Percentiles rank a stretch among this genome's conserved stretches.
Conservation (phyloP, 2,113 vertebrate species). For the Rhodinocichla rosea region DNA sequence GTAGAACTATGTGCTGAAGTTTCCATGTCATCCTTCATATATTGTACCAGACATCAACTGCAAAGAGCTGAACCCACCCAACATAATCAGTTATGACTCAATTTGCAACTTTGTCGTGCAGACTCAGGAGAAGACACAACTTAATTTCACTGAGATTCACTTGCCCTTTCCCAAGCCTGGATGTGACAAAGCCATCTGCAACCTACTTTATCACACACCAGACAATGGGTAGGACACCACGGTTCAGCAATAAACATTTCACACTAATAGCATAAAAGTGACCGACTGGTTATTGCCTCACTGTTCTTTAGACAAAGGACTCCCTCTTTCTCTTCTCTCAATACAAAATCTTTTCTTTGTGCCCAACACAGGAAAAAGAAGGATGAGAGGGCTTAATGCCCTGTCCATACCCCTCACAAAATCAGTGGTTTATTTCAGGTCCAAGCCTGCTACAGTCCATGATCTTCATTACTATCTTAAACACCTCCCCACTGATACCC, state of each 20-base stretch:
- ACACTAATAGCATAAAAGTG: slow-evolving; percentile 19
- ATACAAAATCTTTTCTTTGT: background rate
- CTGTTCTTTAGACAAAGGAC: slow-evolving; percentile 30
- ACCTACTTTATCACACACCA: slow-evolving; percentile 7
- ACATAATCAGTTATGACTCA: background rate
- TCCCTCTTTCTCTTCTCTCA: background rate
- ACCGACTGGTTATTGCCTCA: slow-evolving; percentile 21
- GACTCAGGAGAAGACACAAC: background rate
- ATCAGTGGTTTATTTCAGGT: background rate
- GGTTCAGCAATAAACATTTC: slow-evolving; percentile 18
- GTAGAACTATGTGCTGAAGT: background rate
- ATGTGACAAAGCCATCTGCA: slow-evolving; percentile 6
- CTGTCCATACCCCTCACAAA: background rate
- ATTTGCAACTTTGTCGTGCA: background rate
- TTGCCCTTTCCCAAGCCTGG: background rate
- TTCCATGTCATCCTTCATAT: background rate
- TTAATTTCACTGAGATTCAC: background rate
- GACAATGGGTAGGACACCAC: background rate
- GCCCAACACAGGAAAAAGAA: background rate
- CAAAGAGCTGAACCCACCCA: background rate
- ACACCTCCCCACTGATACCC: background rate
- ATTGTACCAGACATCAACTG: background rate
- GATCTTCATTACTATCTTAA: background rate
- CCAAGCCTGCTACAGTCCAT: background rate
- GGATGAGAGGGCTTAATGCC: background rate